Evolutionary conservation across 1,140 invertebrate species (phyloP), one percentile per base, ranked within the genome.

Genomic region (Habropoda laboriosa): DNA sequence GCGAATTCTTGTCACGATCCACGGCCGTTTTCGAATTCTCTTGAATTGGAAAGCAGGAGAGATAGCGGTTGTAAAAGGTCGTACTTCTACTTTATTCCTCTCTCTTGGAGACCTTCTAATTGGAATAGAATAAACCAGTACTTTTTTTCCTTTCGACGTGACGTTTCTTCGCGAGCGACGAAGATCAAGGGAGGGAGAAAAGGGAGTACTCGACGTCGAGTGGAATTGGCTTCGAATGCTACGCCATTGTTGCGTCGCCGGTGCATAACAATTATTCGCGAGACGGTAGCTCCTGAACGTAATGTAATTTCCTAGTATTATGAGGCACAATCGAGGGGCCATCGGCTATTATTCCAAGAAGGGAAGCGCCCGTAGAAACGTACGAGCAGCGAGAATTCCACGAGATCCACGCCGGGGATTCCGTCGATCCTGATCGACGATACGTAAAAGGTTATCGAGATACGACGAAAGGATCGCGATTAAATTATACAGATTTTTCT

Each of bases 271-370:
- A 85, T 83, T 75, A 72, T 49, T 42, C 38, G 53, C 38, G 13
- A 71, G 57, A 76, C 79, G 45, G 53, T 64, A 32, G 53, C 58
- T 49, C 16, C 13, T 51, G 35, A n/a, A 18, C 13, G 40, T 80
- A 67, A 63, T 80, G 71, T 83, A 58, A 74, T 83, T 80, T 81
- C 71, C 60, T 83, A 67, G 60, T 76, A 80, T 83, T 73, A 80
- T 16, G 45, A 55, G 35, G 49, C 58, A 75, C 38, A 61, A 66
- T 68, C 64, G 35, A 47, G 40, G 47, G n/a, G 49, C 64, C 61
- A 40, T 74, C 63, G 63, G 30, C 24, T 45, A 77, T 80, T 72
- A 72, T 80, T 81, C 45, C n/a, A 18, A 4, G 35, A 58, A 67
- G 49, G 30, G 55, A 83, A 27, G 53, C 57, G 51, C 4, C 47